Percentiles rank a stretch among this genome's conserved stretches.
phyloP scores from a whole-genome alignment of 2,113 vertebrate genomes.

The Nothoprocta pentlandii region DNA sequence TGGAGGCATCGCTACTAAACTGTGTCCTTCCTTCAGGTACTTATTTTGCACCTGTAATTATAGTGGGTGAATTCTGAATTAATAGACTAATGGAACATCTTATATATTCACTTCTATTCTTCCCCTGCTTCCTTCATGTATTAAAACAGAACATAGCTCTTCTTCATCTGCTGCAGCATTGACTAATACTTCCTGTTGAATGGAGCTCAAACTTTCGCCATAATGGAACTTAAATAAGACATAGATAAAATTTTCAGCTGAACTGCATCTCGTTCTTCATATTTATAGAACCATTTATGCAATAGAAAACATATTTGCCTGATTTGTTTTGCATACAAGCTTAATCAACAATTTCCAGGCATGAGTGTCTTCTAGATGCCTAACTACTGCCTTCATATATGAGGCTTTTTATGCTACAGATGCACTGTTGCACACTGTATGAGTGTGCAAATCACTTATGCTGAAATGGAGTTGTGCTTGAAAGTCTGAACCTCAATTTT shows the following conservation, averaged over 20 bases:
- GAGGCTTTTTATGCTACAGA: background rate
- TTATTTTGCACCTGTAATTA: background rate
- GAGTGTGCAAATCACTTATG: background rate
- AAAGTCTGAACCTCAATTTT: background rate
- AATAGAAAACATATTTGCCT: background rate
- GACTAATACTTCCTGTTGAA: background rate
- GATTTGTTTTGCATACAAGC: background rate
- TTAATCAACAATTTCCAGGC: background rate
- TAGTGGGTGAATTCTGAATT: background rate
- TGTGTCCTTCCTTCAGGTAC: background rate
- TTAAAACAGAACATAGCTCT: background rate
- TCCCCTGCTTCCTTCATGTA: background rate
- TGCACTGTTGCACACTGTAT: background rate
- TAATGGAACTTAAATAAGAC: background rate
- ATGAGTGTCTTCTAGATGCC: background rate
- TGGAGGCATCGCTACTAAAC: background rate
- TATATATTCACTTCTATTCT: background rate
- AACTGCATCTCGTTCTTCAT: fast-evolving
- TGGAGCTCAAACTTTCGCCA: background rate
- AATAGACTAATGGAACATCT: background rate
- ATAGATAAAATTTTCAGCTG: background rate
- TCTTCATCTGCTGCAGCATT: background rate
- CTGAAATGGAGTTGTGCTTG: background rate
- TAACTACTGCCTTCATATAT: background rate
- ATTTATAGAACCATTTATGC: background rate